A percentile compares a stretch with the other conserved stretches of the same genome.
Conservation (phyloP, 2,888 invertebrate species). For the Drosophila helvetica region DNA sequence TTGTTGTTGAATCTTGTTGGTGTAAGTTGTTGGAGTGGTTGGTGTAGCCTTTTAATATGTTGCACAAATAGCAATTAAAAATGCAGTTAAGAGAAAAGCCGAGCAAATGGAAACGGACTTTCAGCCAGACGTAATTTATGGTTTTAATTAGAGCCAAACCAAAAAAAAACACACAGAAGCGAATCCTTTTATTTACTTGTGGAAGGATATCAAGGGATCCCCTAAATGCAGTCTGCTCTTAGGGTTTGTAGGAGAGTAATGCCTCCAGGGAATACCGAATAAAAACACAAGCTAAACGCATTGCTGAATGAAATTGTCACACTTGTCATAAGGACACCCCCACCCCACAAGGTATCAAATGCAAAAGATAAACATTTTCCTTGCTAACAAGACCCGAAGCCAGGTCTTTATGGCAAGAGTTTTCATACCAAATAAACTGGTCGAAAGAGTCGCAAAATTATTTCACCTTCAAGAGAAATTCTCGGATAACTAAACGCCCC, state of each 20-base stretch:
- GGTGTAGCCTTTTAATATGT: slow-evolving; percentile 50
- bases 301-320: not conserved
- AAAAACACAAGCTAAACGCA: not conserved
- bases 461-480: slow-evolving; percentile 10
- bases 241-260: not conserved
- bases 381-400: not conserved
- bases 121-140: slow-evolving; percentile 52
- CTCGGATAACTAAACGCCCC: not conserved
- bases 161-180: not conserved
- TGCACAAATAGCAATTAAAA: slow-evolving; percentile 68
- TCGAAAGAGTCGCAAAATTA: slow-evolving; percentile 1
- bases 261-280: not conserved
- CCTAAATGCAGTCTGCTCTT: not conserved
- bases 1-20: not conserved
- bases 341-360: not conserved
- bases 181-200: not conserved
- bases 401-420: not conserved
- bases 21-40: slow-evolving; percentile 2
- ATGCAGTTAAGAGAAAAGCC: slow-evolving; percentile 27
- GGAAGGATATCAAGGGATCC: not conserved
- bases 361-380: not conserved
- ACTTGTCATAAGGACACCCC: not conserved
- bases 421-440: not conserved
- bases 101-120: slow-evolving; percentile 42
- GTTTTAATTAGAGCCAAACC: slow-evolving; percentile 57